Evolutionary conservation across 2,797 vertebrate genomes (phyloP).

Genomic region (Typhlichthys eigenmanni): DNA sequence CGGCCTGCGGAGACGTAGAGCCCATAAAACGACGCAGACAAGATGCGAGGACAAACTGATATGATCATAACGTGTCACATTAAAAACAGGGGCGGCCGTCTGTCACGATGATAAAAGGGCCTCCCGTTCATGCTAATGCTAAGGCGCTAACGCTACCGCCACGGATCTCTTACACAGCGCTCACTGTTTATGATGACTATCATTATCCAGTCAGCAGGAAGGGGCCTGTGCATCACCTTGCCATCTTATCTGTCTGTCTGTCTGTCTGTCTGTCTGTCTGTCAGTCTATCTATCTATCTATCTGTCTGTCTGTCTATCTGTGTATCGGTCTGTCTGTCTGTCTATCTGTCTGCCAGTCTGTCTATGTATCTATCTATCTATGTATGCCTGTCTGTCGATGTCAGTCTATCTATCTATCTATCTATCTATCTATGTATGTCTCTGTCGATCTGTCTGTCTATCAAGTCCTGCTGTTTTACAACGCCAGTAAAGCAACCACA

Average conservation of each 20-base stretch:
- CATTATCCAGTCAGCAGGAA: constrained; percentile 54
- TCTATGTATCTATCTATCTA: too few species aligned
- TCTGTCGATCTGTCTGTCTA: too few species aligned
- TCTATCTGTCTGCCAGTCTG: too few species aligned
- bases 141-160: constrained; percentile 41
- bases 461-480: not conserved
- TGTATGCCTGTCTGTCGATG: too few species aligned
- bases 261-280: too few species aligned
- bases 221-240: not conserved
- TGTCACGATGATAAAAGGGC: constrained; percentile 75
- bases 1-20: constrained; percentile 62
- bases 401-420: too few species aligned
- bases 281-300: too few species aligned
- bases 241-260: too few species aligned
- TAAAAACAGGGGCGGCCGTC: constrained; percentile 70
- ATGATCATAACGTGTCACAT: constrained; percentile 77
- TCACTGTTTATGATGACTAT: constrained; percentile 68
- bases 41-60: constrained; percentile 74
- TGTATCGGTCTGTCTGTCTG: too few species aligned
- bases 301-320: too few species aligned
- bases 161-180: constrained; percentile 62
- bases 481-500: constrained; percentile 2
- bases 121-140: constrained; percentile 44
- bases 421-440: too few species aligned
- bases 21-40: constrained; percentile 71